These are phyloP conservation scores for Brotula barbata DNA, from an alignment of 2,797 vertebrate species.

Conservation along the genomic window DNA sequence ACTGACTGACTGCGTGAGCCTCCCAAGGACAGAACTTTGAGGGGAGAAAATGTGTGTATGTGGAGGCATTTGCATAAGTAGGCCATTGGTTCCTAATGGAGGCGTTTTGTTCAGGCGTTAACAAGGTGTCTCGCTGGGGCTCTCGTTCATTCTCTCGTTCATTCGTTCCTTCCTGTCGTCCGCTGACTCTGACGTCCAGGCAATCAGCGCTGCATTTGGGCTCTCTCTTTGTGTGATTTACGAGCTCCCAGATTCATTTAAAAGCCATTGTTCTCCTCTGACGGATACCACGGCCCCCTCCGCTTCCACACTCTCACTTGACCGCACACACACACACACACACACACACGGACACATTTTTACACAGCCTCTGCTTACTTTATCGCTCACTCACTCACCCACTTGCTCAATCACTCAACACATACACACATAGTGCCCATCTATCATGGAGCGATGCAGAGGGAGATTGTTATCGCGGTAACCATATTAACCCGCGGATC, in stretches of 20 bases:
- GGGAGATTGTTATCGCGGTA: constrained; percentile 80
- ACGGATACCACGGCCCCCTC: constrained; percentile 73
- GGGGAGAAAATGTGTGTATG: constrained; percentile 57
- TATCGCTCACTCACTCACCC: constrained; percentile 75
- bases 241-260: constrained; percentile 83
- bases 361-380: constrained; percentile 69
- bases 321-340: constrained; percentile 32
- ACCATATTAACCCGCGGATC: constrained; percentile 79
- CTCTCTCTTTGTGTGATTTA: constrained; percentile 81
- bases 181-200: constrained; percentile 75
- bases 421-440: constrained; percentile 70
- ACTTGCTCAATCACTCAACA: constrained; percentile 74
- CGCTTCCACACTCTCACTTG: constrained; percentile 66
- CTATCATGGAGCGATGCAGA: constrained; percentile 74
- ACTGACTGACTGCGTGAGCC: constrained; percentile 60
- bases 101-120: constrained; percentile 80
- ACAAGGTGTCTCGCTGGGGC: constrained; percentile 78
- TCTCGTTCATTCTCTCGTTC: constrained; percentile 68
- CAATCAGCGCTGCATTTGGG: constrained; percentile 79
- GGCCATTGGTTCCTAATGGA: constrained; percentile 77
- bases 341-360: constrained; percentile 56
- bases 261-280: constrained; percentile 83
- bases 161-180: constrained; percentile 74
- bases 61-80: constrained; percentile 77
- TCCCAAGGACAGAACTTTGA: constrained; percentile 72